A percentile compares a stretch with the other conserved stretches of the same genome.
Conservation (phyloP, 2,797 vertebrate genomes). For the Argya squamiceps region DNA sequence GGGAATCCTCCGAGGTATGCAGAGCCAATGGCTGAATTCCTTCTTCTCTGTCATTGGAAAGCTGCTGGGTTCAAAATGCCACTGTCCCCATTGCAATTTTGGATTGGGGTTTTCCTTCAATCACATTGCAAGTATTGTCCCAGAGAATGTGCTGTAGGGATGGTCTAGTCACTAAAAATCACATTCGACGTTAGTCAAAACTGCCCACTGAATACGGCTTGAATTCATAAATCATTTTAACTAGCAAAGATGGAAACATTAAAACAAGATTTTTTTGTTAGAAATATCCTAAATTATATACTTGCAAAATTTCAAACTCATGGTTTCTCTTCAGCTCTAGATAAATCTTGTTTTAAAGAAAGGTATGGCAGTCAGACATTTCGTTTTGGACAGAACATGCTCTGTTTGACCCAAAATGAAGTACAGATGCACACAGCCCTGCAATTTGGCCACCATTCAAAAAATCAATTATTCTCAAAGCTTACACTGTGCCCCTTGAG, state of each 20-base stretch:
- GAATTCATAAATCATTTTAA: background rate
- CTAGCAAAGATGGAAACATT: background rate
- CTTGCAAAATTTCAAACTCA: background rate
- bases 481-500: background rate
- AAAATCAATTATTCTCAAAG: conserved; percentile 32
- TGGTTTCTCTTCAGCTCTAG: background rate
- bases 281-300: background rate
- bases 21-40: background rate
- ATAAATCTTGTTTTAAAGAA: background rate
- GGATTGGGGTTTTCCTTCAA: background rate
- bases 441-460: conserved; percentile 10
- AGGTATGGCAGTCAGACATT: background rate
- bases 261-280: background rate
- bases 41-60: background rate
- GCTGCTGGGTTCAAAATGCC: fast-evolving
- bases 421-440: background rate
- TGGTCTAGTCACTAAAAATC: background rate
- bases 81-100: fast-evolving
- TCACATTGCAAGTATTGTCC: background rate
- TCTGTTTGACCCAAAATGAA: background rate
- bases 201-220: background rate
- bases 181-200: background rate
- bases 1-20: fast-evolving
- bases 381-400: background rate
- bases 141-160: background rate